Evolutionary conservation across 2,797 vertebrate species (phyloP).

Genomic region (Thripadectes ignobilis): DNA sequence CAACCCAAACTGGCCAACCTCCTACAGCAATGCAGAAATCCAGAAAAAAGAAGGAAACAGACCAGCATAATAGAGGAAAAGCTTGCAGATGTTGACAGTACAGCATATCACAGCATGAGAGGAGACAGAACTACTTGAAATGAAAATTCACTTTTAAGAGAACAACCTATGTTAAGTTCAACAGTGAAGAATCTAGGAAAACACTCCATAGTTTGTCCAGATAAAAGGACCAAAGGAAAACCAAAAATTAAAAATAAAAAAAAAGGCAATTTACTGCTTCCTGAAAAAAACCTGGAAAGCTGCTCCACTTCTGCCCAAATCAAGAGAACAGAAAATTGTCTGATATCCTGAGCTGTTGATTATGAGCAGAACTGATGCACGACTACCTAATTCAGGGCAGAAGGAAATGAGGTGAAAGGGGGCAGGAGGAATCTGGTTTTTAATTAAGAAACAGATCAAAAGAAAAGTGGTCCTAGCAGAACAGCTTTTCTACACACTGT

Average conservation of each 20-base stretch:
- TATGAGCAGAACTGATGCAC: neutral
- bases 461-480: neutral
- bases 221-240: neutral
- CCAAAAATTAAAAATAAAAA: neutral
- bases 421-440: neutral
- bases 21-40: slow-evolving; percentile 77
- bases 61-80: slow-evolving; percentile 75
- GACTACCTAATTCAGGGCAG: neutral
- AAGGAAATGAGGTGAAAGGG: neutral
- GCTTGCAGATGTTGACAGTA: slow-evolving; percentile 70
- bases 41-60: slow-evolving; percentile 79
- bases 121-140: slow-evolving; percentile 66
- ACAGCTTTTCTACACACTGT: neutral
- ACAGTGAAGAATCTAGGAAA: neutral
- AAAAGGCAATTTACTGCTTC: neutral
- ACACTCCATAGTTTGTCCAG: neutral
- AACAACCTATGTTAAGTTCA: slow-evolving; percentile 50
- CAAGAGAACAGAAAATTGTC: slow-evolving; percentile 24
- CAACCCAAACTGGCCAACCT: slow-evolving; percentile 78
- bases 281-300: slow-evolving; percentile 9
- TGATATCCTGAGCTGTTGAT: neutral
- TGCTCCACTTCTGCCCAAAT: neutral
- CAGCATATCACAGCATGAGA: slow-evolving; percentile 67
- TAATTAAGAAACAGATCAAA: neutral
- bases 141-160: slow-evolving; percentile 53